Base-by-base conservation (phyloP, 2,113 vertebrate species). In the Osmerus mordax region DNA sequence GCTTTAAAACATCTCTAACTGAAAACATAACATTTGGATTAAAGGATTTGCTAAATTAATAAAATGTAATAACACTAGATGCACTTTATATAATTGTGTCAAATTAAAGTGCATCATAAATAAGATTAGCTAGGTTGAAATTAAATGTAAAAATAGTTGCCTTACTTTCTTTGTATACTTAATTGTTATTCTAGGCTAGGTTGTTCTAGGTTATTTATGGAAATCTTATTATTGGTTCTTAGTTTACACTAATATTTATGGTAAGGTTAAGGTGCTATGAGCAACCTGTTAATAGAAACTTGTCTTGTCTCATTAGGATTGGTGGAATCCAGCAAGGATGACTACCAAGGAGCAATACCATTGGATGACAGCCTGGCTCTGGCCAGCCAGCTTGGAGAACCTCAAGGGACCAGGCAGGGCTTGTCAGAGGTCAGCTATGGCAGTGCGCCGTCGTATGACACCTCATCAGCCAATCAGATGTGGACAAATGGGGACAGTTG, bases 241-340 rank as follows among this genome's bases (percentile, higher is more conserved):
- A 47, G 41, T 47, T 47, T 41, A 9, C 36, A 12, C 21, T 23
- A 21, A 21, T n/a, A 1, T 21, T 4, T 15, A 59, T 23, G 19
- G 58, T 59, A 12, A 59, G 6, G 21, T 21, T 23, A 23, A 59
- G n/a, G 19, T 12, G 21, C n/a, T 59, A 21, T 59, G 8, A n/a
- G 19, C 21, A 47, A 47, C 41, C 9, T 47, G 7, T 47, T 47
- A 11, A 47, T 47, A 47, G n/a, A 21, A 21, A 21, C 32, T 16
- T 14, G 25, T 36, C 12, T 61, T 60, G 56, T 58, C 18, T 73
- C 47, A 9, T 7, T 73, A 90, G 88, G 86, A 3, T 67, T 88
- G 67, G 85, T 86, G 61, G 91, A 91, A 74, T 90, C 88, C 5
- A 90, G 87, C 71, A 90, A 87, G 1, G 89, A 90, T 0, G 76